These are phyloP conservation scores for Indicator indicator DNA, from an alignment of 2,113 vertebrate species.

Conservation along the genomic window DNA sequence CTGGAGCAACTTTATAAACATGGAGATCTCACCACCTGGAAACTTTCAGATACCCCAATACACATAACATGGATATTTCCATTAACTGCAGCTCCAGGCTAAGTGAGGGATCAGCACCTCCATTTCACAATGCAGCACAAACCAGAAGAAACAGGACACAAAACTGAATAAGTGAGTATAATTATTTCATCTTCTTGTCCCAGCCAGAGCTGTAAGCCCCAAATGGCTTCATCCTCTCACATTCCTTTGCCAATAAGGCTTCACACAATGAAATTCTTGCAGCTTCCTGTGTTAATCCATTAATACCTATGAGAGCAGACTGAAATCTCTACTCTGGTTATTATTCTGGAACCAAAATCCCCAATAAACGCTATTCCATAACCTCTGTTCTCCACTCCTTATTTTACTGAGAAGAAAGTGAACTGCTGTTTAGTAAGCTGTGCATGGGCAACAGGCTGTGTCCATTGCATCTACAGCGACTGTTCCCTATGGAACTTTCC, in stretches of 20 bases:
- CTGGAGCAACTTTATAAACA: neutral
- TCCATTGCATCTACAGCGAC: neutral
- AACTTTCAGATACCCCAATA: neutral
- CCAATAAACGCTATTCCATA: neutral
- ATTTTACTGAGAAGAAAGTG: neutral
- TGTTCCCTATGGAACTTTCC: neutral
- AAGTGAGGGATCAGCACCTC: slow-evolving; percentile 29
- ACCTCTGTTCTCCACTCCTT: neutral
- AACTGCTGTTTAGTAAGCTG: neutral
- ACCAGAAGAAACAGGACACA: neutral
- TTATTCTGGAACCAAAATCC: slow-evolving; percentile 9
- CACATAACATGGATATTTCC: neutral
- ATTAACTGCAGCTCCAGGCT: slow-evolving; percentile 22
- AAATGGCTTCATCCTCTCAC: slow-evolving; percentile 21
- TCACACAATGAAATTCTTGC: slow-evolving; percentile 7
- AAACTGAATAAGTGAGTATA: neutral
- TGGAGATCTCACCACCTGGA: neutral
- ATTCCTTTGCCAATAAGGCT: neutral
- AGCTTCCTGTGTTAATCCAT: slow-evolving; percentile 40
- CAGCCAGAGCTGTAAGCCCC: slow-evolving; percentile 17
- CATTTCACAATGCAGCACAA: slow-evolving; percentile 8
- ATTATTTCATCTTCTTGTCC: slow-evolving; percentile 34
- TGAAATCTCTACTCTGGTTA: slow-evolving; percentile 22
- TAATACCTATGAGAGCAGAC: slow-evolving; percentile 17
- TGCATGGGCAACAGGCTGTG: neutral